These are phyloP conservation scores for Corvus hawaiiensis DNA, from an alignment of 2,113 vertebrate species.

Conservation along the genomic window DNA sequence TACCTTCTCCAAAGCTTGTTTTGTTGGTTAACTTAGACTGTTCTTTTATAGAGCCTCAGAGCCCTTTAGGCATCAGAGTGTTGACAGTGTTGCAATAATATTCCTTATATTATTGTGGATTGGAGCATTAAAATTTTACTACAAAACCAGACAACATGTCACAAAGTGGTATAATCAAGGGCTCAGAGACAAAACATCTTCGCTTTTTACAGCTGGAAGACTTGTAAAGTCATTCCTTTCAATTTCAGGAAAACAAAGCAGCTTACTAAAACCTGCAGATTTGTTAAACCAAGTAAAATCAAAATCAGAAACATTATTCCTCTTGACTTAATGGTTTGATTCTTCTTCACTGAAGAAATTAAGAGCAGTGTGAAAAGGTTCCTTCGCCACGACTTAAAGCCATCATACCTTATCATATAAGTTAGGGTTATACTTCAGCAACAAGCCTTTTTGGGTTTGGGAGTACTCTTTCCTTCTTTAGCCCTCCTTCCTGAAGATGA, in stretches of 20 bases:
- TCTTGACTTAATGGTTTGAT: not conserved
- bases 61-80: not conserved
- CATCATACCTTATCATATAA: not conserved
- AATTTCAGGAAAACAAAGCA: not conserved
- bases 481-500: not conserved
- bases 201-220: not conserved
- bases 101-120: not conserved
- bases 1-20: not conserved
- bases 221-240: not conserved
- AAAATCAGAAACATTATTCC: not conserved
- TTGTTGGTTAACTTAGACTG: not conserved
- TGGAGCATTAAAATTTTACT: not conserved
- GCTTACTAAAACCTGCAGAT: not conserved
- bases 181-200: not conserved
- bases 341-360: not conserved
- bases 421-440: not conserved
- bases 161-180: not conserved
- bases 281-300: not conserved
- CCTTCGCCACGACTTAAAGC: not conserved
- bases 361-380: not conserved
- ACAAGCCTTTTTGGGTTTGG: not conserved
- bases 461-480: not conserved
- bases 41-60: not conserved
- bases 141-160: not conserved
- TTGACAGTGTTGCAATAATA: not conserved